Evolutionary conservation across 1,140 invertebrate genomes (phyloP), one percentile per base, ranked within the genome.

Genomic region (Zaprionus ghesquierei): DNA sequence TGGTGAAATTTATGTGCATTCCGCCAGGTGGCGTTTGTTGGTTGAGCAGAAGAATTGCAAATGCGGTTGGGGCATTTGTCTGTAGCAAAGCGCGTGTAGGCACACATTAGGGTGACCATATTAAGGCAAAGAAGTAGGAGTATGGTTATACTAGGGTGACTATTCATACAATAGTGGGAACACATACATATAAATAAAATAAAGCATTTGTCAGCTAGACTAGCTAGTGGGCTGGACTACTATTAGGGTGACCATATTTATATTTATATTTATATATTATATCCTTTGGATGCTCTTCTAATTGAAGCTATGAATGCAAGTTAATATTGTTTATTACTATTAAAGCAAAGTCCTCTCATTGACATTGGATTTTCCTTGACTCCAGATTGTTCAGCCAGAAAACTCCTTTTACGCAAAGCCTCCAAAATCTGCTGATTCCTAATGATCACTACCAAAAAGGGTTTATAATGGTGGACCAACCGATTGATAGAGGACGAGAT

Each of bases 401-500:
- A 20, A 2, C 0, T 31, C 5, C 9, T 20, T 0, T 2, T 1
- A 2, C 0, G 23, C 2, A 69, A 3, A 5, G 10, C 1, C 2
- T 20, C 2, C 0, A 31, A 3, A 10, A 65, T 22, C 2, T 41
- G 2, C 2, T 2, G 9, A 38, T 75, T 25, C 5, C 41, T n/a
- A 13, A 75, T 3, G 3, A 75, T n/a, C 4, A 25, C 13, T 1
- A 25, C 5, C 25, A 75, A 22, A 27, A 35, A 18, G 8, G 20
- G n/a, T 3, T 22, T 0, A 13, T 60, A 75, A 8, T 29, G 0
- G 1, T 5, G 2, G 2, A 65, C 27, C 58, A 82, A 46, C 22
- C n/a, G 38, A 29, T 70, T 66, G 2, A 82, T 22, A n/a, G 79
- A 68, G 2, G 49, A 35, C 1, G 31, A 29, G 8, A 18, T 22